Evolutionary conservation across 2,888 invertebrate species (phyloP), one percentile per base, ranked within the genome.

Genomic region (Drosophila dives): DNA sequence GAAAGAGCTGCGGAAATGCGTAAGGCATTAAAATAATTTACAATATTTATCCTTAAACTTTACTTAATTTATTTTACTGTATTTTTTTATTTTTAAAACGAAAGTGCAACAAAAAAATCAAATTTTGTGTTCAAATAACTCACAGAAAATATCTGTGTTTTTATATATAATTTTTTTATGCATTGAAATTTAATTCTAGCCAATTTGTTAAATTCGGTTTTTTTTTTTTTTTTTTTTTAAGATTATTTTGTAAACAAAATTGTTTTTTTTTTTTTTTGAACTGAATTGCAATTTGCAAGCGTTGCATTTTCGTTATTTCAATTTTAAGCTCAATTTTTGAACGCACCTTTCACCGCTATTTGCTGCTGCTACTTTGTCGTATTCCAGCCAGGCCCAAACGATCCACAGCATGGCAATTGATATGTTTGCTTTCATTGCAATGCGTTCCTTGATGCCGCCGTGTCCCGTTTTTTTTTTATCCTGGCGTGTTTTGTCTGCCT

Each of bases 291-390:
- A 11, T 3, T 2, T 12, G n/a, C 12, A 17, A 38, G 26, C 2
- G 38, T 15, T 1, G n/a, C 12, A 12, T 12, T 3, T 8, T 20
- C 15, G 38, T n/a, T 15, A 0, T n/a, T 3, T 11, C 1, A 2
- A 8, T 6, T 26, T n/a, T 26, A 26, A 49, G 20, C 17, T 1
- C 15, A 5, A 17, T 29, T 15, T 15, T 51, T 48, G 1, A 23
- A 53, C 86, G 83, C 74, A 91, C 91, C 91, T 84, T 78, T 91
- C 91, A n/a, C 83, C 81, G 8, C 88, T 90, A 65, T 77, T 81
- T 11, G 69, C 64, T 15, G 68, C 64, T 15, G 50, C 33, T 20
- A 23, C 20, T 45, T 23, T 45, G 45, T 64, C 29, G 49, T 55
- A 33, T 29, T 55, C 51, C 12, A 81, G 54, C 53, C 55, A 62